Evolutionary conservation across 2,888 invertebrate genomes (phyloP).

Genomic region (Drosophila infuscata): DNA sequence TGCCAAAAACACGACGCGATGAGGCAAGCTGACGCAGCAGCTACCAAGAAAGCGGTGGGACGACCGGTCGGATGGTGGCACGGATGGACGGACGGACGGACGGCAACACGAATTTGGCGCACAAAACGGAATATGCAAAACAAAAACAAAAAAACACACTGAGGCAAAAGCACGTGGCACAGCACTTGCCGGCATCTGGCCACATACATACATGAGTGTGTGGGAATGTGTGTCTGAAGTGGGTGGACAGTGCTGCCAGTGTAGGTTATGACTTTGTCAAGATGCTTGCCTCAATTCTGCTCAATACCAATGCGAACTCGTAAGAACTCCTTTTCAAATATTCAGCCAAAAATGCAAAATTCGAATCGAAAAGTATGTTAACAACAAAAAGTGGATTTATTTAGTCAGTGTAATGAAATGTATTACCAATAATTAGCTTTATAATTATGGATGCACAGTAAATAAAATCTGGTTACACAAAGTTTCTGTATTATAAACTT

Average conservation of each 20-base stretch:
- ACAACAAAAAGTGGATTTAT: neutral
- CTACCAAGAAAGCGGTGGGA: constrained; percentile 1
- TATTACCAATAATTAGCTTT: neutral
- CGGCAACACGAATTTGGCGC: constrained; percentile 32
- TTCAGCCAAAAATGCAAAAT: too few species aligned
- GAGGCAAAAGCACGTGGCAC: constrained; percentile 57
- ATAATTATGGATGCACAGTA: too few species aligned
- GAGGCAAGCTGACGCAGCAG: constrained; percentile 40
- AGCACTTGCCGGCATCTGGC: constrained; percentile 47
- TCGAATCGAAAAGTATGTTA: neutral
- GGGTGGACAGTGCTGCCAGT: neutral
- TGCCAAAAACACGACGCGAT: constrained; percentile 67
- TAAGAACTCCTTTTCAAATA: neutral
- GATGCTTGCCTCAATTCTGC: constrained; percentile 10
- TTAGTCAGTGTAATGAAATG: neutral
- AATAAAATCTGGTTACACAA: neutral
- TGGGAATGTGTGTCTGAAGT: neutral
- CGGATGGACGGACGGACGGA: constrained; percentile 21
- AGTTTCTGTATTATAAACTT: too few species aligned
- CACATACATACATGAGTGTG: constrained; percentile 3
- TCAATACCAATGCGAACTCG: neutral
- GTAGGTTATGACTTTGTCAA: constrained; percentile 14
- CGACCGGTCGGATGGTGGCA: constrained; percentile 12
- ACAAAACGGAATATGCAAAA: constrained; percentile 62
- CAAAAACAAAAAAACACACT: constrained; percentile 58